These are phyloP conservation scores for Thripadectes ignobilis DNA, from an alignment of 2,797 vertebrate species.

Conservation along the genomic window DNA sequence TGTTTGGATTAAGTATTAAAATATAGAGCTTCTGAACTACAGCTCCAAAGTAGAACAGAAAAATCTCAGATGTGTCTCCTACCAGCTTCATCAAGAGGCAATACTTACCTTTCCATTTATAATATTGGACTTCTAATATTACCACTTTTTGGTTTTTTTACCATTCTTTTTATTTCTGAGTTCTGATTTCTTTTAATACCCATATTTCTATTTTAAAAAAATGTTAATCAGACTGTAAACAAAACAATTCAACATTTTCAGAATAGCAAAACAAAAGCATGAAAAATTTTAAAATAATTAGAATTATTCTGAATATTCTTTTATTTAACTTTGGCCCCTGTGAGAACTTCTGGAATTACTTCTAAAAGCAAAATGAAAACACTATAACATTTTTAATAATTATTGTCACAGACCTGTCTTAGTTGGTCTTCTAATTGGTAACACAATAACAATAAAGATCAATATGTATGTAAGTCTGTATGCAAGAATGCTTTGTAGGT, in stretches of 20 bases:
- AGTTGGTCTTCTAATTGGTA: background rate
- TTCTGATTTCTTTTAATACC: background rate
- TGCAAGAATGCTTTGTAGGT: background rate
- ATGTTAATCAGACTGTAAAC: background rate
- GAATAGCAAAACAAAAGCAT: background rate
- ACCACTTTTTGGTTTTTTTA: background rate
- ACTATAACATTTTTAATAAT: background rate
- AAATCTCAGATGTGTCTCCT: background rate
- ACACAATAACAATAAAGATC: background rate
- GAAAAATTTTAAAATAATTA: background rate
- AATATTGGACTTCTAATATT: background rate
- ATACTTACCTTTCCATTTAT: background rate
- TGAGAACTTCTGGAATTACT: background rate
- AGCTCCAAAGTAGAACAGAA: background rate
- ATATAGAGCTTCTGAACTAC: conserved; percentile 7
- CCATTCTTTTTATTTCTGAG: background rate
- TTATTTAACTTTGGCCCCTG: background rate
- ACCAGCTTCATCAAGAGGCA: background rate
- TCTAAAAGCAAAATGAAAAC: background rate
- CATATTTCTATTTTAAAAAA: background rate
- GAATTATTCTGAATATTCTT: background rate
- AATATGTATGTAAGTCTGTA: background rate
- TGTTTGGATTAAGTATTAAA: background rate
- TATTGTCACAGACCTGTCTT: background rate
- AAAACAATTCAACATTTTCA: background rate